Base-by-base conservation (phyloP, 1,140 invertebrate genomes). In the Drosophila burlai region DNA sequence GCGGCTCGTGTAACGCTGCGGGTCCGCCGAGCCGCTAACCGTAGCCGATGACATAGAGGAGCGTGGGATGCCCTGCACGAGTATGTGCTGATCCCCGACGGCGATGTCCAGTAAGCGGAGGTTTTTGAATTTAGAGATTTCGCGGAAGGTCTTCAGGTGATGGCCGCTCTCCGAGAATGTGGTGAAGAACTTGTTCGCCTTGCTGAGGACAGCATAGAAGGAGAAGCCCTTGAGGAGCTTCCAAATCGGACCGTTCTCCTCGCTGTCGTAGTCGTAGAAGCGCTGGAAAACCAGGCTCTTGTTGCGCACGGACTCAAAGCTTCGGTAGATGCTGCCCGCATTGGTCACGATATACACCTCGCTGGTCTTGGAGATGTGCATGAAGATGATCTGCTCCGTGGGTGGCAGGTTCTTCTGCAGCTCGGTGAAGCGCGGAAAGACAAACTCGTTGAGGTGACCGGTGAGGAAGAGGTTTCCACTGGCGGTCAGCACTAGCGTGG, bases 201-300 rank as follows among this genome's bases (percentile, higher is more conserved):
- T 93, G 46, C 85, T 93, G 2, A 93, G 63, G n/a, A 85, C 92
- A 5, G 83, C 83, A 52, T 91, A 93, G 58, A 93, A 93, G 38
- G 92, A 93, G 40, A 67, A 82, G 3, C 92, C 92, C 55, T 91
- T 92, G 4, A 93, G 57, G 0, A 93, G 64, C 59, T 93, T 93
- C 87, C 91, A 92, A 52, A 93, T 92, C n/a, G 90, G 92, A n/a
- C 92, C 92, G 24, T 93, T 93, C 68, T 93, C 92, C 49, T 93
- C 92, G 69, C 87, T 91, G 59, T 93, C 92, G 45, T 93, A 93
- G 66, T 93, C 92, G 38, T 93, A 92, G 61, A 93, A 92, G 18
- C 92, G 79, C 49, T 93, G 91, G 73, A 93, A 93, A 47, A 91
- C 84, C 66, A 93, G 75, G 66, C 89, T 93, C 46, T 92, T 93